Percentiles rank a stretch among this genome's conserved stretches.
Evolutionary conservation across 92 coral and sea anemone species (phyloP).

Genomic region (Porites lobata): DNA sequence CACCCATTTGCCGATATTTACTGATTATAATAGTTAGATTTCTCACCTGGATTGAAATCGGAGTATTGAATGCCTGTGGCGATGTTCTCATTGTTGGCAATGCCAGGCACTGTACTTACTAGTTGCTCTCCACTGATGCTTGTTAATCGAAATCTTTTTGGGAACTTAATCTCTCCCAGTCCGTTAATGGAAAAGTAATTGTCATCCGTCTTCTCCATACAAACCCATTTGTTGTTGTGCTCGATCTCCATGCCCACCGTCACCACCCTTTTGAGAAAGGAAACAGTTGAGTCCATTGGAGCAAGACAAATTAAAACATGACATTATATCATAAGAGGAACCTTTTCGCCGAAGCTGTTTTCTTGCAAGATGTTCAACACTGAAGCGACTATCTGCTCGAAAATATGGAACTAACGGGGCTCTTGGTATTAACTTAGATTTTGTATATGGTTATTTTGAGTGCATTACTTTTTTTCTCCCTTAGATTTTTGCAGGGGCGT

Average conservation of each 20-base stretch:
- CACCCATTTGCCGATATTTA: too few relatives aligned
- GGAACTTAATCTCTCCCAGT: constrained; percentile 71
- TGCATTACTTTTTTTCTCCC: too few relatives aligned
- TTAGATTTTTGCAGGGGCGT: too few relatives aligned
- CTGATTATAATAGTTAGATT: too few relatives aligned
- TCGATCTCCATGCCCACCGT: constrained; percentile 82
- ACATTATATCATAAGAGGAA: too few relatives aligned
- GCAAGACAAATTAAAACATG: too few relatives aligned
- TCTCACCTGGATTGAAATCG: constrained; percentile 74
- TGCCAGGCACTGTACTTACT: constrained; percentile 51
- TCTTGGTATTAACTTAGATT: too few relatives aligned
- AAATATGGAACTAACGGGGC: too few relatives aligned
- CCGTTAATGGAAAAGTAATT: constrained; percentile 73
- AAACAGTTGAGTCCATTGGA: not conserved
- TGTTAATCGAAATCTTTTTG: constrained; percentile 77
- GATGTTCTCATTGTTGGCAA: constrained; percentile 60
- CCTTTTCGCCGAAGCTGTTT: too few relatives aligned
- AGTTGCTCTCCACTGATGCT: constrained; percentile 84
- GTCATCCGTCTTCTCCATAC: constrained; percentile 71
- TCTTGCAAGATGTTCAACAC: too few relatives aligned
- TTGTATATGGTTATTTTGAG: too few relatives aligned
- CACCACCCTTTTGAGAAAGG: constrained; percentile 55
- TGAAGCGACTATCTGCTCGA: too few relatives aligned
- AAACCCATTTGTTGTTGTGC: constrained; percentile 70
- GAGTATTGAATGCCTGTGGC: constrained; percentile 71